A percentile compares a stretch with the other conserved stretches of the same genome.
These are phyloP conservation scores for Origma solitaria DNA, from an alignment of 2,113 vertebrate genomes.

Conservation along the genomic window DNA sequence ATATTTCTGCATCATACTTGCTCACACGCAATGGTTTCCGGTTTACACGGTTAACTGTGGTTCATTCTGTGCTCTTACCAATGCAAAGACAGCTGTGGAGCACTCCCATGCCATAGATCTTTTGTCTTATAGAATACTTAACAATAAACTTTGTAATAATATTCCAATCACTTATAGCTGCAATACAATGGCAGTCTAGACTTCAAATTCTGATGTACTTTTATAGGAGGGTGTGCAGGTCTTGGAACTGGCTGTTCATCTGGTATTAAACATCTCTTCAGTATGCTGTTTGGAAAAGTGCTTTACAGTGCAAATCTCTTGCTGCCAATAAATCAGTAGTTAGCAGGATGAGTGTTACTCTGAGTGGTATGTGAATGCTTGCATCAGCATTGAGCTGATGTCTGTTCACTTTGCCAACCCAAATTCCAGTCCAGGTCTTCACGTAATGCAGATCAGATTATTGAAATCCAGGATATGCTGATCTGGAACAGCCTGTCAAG, in stretches of 20 bases:
- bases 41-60: neutral
- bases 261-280: neutral
- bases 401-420: neutral
- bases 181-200: neutral
- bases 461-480: constrained; percentile 37
- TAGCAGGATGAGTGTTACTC: neutral
- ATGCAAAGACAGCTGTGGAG: neutral
- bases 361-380: neutral
- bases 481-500: constrained; percentile 21
- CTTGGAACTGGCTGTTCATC: neutral
- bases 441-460: constrained; percentile 44
- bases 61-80: neutral
- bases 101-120: rapidly evolving
- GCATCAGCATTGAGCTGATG: neutral
- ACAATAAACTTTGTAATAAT: neutral
- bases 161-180: neutral
- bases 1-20: neutral
- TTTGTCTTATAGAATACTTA: neutral
- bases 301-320: neutral
- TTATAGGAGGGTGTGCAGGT: neutral
- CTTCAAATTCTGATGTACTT: neutral
- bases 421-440: constrained; percentile 33
- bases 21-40: neutral
- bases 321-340: neutral
- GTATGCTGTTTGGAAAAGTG: neutral